Base-by-base conservation (phyloP, 2,888 invertebrate species). In the Eupsilia transversa region DNA sequence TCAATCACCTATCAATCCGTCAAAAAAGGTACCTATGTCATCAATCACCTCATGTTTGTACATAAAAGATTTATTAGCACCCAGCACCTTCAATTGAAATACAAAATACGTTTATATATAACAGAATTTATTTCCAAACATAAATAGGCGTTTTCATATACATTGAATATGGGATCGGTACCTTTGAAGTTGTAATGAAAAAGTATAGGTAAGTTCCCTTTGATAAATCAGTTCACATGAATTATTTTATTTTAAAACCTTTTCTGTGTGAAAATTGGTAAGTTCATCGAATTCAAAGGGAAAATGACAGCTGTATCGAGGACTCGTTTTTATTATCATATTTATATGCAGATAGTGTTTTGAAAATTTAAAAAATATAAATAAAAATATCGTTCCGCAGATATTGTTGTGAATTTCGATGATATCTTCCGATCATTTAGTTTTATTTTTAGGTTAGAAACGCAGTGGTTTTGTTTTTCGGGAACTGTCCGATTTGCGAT, bases 21-120 rank as follows among this genome's bases (percentile, higher is more conserved):
- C 75, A 65, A 65, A 77, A 52, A 38, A 54, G 52, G 43, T 20
- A n/a, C n/a, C n/a, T n/a, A 14, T 73, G 54, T 30, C 61, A 80
- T 77, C 76, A 77, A 80, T 77, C 76, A 77, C 46, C 38, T 82
- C 64, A 80, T 82, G 76, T 78, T 82, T 76, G 38, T 75, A 81
- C 52, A 66, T 65, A 82, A 56, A 82, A 78, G 54, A 76, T 82
- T 82, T 75, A 76, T 78, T 61, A 75, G n/a, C n/a, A n/a, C 60
- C 69, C 20, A 60, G 20, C 35, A 79, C 61, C 52, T 79, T 64
- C 77, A 66, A 78, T 66, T 79, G 78, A 83, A 83, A 83, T 70
- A 70, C 56, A 61, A 66, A 79, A 82, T 54, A 77, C 33, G 27
- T 77, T 82, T 82, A 76, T 52, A 77, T 46, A 23, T 52, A 57